A percentile compares a stretch with the other conserved stretches of the same genome.
Conservation (phyloP, 2,113 vertebrate genomes). For the Gnathonemus longibarbis region DNA sequence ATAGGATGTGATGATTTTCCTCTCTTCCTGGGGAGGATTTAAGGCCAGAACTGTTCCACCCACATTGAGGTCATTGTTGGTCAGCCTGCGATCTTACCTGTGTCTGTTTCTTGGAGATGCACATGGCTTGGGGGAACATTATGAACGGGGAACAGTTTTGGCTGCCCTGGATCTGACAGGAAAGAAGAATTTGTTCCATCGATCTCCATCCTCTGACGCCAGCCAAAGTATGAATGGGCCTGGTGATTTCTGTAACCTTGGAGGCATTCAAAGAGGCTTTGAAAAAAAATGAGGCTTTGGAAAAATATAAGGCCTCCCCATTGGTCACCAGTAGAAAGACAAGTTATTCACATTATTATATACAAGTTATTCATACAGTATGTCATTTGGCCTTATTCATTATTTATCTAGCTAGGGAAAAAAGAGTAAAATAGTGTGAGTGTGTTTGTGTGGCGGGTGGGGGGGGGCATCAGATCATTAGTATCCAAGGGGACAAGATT, state of each 20-base stretch:
- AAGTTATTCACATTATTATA: too few species aligned
- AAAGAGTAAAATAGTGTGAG: not conserved
- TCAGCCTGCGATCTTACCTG: not conserved
- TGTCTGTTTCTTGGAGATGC: not conserved
- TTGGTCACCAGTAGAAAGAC: not conserved
- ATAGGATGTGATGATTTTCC: not conserved
- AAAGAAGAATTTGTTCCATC: not conserved
- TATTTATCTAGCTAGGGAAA: not conserved
- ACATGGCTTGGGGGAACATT: not conserved
- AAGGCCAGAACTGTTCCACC: not conserved
- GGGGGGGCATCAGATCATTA: not conserved
- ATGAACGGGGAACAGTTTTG: too few species aligned
- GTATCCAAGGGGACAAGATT: not conserved
- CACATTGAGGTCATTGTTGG: not conserved
- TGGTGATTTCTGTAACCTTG: not conserved
- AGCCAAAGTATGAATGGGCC: not conserved
- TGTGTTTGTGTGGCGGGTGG: too few species aligned
- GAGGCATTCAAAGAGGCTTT: not conserved
- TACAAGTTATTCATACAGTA: too few species aligned
- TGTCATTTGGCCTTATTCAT: not conserved
- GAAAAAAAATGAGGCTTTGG: not conserved
- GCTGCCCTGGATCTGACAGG: not conserved
- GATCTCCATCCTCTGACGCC: not conserved
- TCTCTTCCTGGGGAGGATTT: not conserved
- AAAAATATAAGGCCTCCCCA: not conserved